phyloP scores from a whole-genome alignment of 2,888 invertebrate genomes.

The Agrotis ipsilon region DNA sequence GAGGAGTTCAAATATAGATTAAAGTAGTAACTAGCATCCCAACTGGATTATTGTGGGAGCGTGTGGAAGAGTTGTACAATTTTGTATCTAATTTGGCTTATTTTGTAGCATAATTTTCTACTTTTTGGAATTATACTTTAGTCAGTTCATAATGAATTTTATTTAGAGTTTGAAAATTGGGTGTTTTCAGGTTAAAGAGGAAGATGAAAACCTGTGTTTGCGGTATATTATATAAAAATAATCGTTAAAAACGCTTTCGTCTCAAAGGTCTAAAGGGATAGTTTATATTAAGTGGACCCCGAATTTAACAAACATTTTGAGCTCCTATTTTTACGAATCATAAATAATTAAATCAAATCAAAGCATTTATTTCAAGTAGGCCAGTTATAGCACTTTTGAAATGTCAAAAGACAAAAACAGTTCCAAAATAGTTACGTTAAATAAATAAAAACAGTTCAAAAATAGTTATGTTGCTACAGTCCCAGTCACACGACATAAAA shows the following conservation, averaged over 20 bases:
- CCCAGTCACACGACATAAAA: too few species aligned
- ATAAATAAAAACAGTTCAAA: too few species aligned
- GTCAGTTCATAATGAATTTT: not conserved
- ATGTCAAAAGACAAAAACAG: too few species aligned
- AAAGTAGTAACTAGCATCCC: slow-evolving; percentile 23
- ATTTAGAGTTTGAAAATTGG: not conserved
- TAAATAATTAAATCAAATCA: too few species aligned
- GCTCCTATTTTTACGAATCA: too few species aligned
- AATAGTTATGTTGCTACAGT: too few species aligned
- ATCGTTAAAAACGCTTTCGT: too few species aligned
- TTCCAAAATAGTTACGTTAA: too few species aligned
- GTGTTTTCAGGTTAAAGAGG: not conserved
- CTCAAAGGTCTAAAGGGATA: not conserved
- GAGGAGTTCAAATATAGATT: slow-evolving; percentile 40
- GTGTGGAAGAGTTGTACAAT: slow-evolving; percentile 8
- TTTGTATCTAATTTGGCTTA: slow-evolving; percentile 23
- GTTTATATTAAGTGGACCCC: not conserved
- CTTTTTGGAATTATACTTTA: slow-evolving; percentile 6
- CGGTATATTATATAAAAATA: not conserved
- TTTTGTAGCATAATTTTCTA: slow-evolving; percentile 18
- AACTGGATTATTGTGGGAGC: slow-evolving; percentile 15
- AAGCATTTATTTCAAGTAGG: too few species aligned
- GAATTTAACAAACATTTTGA: not conserved
- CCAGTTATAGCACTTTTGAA: too few species aligned
- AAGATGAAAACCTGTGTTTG: not conserved